These are phyloP conservation scores for Chorisops tibialis DNA, from an alignment of 2,888 invertebrate genomes.

Conservation along the genomic window DNA sequence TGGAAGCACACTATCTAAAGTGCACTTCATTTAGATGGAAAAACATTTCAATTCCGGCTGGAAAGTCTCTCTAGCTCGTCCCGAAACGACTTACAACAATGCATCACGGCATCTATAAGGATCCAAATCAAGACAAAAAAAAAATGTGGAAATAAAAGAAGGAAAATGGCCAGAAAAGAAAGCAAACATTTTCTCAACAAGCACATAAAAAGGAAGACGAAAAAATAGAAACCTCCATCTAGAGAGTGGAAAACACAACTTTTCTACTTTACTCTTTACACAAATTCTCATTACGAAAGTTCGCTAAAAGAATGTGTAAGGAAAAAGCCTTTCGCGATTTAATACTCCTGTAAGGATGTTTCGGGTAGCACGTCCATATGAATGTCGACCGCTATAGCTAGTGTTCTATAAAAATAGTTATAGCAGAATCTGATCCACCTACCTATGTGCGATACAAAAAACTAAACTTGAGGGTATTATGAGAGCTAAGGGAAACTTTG, in stretches of 20 bases:
- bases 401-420: no score
- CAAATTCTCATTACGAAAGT: conserved; percentile 24
- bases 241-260: background rate
- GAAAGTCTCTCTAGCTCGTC: conserved; percentile 10
- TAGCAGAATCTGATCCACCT: no score
- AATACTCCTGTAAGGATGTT: no score
- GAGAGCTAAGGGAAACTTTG: background rate
- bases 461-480: conserved; percentile 3
- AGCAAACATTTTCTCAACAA: no score
- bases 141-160: no score
- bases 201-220: no score
- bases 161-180: no score
- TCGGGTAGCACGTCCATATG: no score
- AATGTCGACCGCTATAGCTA: no score
- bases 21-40: conserved; percentile 26
- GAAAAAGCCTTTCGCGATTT: background rate
- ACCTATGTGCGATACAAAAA: background rate
- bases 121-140: no score
- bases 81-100: background rate
- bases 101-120: background rate
- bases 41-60: conserved; percentile 24
- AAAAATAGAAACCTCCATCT: background rate
- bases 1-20: conserved; percentile 19
- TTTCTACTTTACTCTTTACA: background rate
- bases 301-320: background rate